A percentile compares a stretch with the other conserved stretches of the same genome.
phyloP scores from a whole-genome alignment of 2,888 invertebrate species.

The Muscina levida region DNA sequence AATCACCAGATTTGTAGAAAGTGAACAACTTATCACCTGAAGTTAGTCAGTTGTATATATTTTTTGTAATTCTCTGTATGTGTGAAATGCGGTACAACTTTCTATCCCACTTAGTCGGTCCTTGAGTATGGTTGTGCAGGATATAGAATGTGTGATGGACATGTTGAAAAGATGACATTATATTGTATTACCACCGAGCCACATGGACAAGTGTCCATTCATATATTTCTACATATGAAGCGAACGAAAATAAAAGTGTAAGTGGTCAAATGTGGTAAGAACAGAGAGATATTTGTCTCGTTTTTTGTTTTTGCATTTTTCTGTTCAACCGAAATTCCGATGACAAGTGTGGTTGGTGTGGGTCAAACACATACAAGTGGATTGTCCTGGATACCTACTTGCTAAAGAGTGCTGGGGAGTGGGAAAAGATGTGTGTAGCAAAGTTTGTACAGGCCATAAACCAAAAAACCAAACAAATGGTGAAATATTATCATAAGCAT shows the following conservation, averaged over 20 bases:
- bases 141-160: constrained; percentile 44
- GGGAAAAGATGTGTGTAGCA: not conserved
- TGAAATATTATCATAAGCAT: constrained; percentile 39
- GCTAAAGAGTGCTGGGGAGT: not conserved
- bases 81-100: not conserved
- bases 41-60: no score
- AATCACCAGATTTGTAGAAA: no score
- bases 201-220: not conserved
- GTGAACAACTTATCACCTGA: no score
- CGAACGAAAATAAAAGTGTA: constrained; percentile 44
- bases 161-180: constrained; percentile 52
- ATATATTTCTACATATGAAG: not conserved
- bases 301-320: constrained; percentile 15
- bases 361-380: constrained; percentile 33
- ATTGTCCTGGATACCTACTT: not conserved
- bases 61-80: not conserved
- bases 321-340: constrained; percentile 36
- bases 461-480: constrained; percentile 18
- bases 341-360: constrained; percentile 50
- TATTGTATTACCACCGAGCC: constrained; percentile 39
- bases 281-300: not conserved
- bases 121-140: not conserved
- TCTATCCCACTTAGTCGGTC: not conserved
- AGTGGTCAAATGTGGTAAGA: constrained; percentile 41
- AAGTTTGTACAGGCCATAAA: constrained; percentile 18